These are phyloP conservation scores for Cantharis rufa DNA, from an alignment of 2,888 invertebrate species.

Conservation along the genomic window DNA sequence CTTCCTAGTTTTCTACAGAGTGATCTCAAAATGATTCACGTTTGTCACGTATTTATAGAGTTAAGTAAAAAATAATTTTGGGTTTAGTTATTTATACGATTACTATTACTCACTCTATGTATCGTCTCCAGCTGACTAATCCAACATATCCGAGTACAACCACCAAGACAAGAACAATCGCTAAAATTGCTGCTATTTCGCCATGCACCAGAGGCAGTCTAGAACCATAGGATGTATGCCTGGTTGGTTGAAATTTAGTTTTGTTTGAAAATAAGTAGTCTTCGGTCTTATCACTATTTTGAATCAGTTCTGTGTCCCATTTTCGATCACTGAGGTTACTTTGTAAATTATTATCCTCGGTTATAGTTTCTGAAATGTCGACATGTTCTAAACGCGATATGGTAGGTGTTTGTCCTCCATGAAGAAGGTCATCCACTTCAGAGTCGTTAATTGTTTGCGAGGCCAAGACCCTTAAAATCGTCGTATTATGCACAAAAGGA, in stretches of 20 bases:
- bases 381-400: conserved; percentile 3
- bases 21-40: background rate
- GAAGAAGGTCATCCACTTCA: conserved; percentile 60
- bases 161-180: conserved; percentile 45
- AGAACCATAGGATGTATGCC: background rate
- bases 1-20: background rate
- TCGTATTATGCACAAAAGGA: conserved; percentile 15
- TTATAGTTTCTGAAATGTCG: background rate
- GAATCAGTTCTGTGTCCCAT: conserved; percentile 30
- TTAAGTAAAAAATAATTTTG: background rate
- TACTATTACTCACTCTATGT: conserved; percentile 52
- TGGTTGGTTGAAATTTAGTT: background rate
- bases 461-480: conserved; percentile 16
- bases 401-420: conserved; percentile 41
- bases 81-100: background rate
- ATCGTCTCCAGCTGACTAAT: conserved; percentile 53
- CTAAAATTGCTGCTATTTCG: conserved; percentile 37
- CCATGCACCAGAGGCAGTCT: conserved; percentile 31
- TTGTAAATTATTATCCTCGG: background rate
- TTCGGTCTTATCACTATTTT: conserved; percentile 32
- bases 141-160: conserved; percentile 50
- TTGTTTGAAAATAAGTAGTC: conserved; percentile 18
- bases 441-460: conserved; percentile 37
- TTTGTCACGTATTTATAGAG: background rate
- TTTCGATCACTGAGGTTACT: conserved; percentile 6